phyloP scores from a whole-genome alignment of 2,797 vertebrate genomes.

The Antrozous pallidus region DNA sequence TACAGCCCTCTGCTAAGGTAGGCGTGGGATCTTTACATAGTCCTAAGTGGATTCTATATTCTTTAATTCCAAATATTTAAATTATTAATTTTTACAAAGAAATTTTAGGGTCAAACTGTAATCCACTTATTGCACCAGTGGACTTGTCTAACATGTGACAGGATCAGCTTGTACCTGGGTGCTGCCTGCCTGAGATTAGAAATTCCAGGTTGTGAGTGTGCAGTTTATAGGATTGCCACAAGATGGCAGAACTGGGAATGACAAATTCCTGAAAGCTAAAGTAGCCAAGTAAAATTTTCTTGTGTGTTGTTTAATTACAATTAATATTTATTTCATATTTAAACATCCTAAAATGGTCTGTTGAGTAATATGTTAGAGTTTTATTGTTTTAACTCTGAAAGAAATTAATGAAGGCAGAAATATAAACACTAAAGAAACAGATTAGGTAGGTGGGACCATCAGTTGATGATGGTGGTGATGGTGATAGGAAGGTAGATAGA shows the following conservation, averaged over 20 bases:
- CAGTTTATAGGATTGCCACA: neutral
- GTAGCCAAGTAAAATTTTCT: neutral
- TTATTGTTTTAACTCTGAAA: neutral
- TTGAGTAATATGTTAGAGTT: neutral
- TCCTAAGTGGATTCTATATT: neutral
- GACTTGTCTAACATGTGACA: neutral
- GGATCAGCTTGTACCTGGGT: neutral
- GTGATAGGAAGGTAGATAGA: neutral
- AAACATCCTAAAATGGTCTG: neutral
- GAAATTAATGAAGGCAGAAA: neutral
- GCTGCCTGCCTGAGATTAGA: neutral
- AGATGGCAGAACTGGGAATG: neutral
- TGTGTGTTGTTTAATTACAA: neutral
- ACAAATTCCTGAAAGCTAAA: neutral
- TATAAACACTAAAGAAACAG: neutral
- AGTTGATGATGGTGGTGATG: neutral
- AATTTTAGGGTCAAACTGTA: neutral
- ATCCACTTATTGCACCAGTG: neutral
- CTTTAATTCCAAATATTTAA: neutral
- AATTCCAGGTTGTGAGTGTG: neutral
- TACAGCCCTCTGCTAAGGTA: neutral
- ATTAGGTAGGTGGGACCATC: neutral
- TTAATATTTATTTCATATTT: neutral
- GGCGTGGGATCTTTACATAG: neutral
- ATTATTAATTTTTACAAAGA: neutral